Conservation (phyloP, 1,140 invertebrate species). For the Mya arenaria region DNA sequence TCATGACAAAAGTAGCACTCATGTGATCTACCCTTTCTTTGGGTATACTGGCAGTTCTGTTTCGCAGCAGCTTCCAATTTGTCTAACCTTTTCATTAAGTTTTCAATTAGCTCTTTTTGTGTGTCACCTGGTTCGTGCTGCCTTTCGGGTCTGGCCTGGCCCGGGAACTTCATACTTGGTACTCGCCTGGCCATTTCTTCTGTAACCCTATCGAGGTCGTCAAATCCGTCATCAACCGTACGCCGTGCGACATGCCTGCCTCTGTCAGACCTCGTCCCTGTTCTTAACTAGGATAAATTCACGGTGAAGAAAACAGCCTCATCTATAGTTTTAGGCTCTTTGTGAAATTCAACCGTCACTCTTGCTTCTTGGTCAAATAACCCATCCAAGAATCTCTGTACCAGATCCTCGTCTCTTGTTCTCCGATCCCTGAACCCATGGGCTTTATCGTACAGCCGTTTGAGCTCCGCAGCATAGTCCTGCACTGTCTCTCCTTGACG, state of each 20-base stretch:
- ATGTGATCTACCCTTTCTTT: neutral
- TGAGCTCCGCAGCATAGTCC: neutral
- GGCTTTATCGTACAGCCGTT: neutral
- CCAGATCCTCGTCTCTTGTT: neutral
- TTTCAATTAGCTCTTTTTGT: neutral
- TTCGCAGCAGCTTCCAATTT: neutral
- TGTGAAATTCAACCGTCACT: neutral
- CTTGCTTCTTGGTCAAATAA: constrained; percentile 2
- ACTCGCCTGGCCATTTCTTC: neutral
- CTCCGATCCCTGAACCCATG: neutral
- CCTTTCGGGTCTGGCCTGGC: neutral
- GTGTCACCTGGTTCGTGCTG: neutral
- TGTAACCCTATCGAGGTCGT: neutral
- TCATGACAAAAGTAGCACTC: neutral
- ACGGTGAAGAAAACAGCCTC: neutral
- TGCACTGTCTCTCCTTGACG: neutral
- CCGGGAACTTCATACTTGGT: neutral
- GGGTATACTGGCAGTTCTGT: neutral
- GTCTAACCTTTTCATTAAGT: neutral
- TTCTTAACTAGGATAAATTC: neutral
- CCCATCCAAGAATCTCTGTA: neutral
- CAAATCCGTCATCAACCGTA: neutral
- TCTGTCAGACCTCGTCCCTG: neutral
- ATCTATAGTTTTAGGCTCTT: constrained; percentile 3
- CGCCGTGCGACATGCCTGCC: neutral